Evolutionary conservation across 1,140 invertebrate species (phyloP), one percentile per base, ranked within the genome.

Genomic region (Heliconius hermathena): DNA sequence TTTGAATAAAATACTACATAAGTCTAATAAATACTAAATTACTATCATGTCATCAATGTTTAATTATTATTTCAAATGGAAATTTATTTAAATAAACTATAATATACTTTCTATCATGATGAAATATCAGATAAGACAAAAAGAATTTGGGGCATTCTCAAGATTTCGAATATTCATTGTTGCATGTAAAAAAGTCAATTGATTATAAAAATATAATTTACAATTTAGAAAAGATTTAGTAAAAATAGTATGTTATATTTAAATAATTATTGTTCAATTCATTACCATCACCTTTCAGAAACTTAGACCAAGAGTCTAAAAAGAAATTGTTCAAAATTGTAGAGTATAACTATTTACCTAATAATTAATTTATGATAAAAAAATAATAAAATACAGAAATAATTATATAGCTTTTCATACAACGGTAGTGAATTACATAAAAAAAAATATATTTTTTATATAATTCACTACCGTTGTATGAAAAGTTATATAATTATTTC

Each of bases 91-190:
- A 66, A 66, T 29, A 29, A 66, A 16, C 9, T 9, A 26, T 26
- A 16, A 26, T 13, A 8, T 66, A 66, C 9, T 29, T 29, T 66
- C 13, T 66, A 66, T 29, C 26, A 66, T 66, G 26, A 29, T 66
- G 22, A 66, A 66, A 26, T 18, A 66, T 66, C 60, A 66, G 60
- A 66, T 66, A 66, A 66, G 9, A 22, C 60, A 66, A 57, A 57
- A 22, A 57, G 54, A 60, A 26, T 29, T 66, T 66, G 60, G 26
- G 60, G 29, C 60, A 29, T 66, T 66, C 60, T 66, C 13, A 66
- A 66, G 60, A 66, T 29, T 66, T 66, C 13, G 3, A 66, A 29
- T 29, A 29, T 16, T 57, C 8, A 66, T 66, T 13, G 60, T 46
- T 46, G 22, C 9, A 29, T 11, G 22, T n/a, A 66, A 26, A 66